Conservation (phyloP, 2,797 vertebrate species). For the Mico argentatus region DNA sequence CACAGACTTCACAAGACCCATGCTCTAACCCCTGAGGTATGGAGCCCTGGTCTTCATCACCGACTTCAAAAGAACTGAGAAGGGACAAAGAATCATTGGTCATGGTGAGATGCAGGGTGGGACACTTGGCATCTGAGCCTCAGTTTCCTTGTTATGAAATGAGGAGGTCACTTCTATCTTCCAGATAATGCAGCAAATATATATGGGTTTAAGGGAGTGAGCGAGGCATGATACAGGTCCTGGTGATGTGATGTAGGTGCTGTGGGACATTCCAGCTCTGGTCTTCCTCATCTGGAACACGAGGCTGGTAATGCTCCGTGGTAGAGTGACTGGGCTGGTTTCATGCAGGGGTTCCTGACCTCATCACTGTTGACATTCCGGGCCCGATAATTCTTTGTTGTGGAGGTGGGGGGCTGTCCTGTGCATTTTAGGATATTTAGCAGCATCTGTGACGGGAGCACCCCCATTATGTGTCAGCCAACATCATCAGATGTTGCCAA, state of each 20-base stretch:
- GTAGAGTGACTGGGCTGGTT: too few species aligned
- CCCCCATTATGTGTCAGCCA: neutral
- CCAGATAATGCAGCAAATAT: neutral
- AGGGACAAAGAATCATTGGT: neutral
- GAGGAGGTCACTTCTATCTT: neutral
- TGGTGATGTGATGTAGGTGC: accelerated
- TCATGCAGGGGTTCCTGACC: neutral
- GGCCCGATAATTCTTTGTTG: neutral
- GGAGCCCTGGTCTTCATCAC: neutral
- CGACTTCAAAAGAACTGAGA: neutral
- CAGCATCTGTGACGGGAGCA: neutral
- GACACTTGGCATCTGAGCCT: neutral
- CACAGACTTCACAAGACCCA: neutral
- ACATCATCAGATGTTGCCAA: neutral
- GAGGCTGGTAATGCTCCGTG: neutral
- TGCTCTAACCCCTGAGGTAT: neutral
- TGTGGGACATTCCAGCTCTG: neutral
- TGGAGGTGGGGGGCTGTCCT: neutral
- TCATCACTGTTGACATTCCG: neutral
- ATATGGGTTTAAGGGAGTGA: neutral
- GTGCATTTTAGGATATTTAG: neutral
- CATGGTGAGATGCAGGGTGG: neutral
- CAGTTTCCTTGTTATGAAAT: neutral
- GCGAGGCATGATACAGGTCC: neutral
- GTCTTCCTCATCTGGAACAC: accelerated